Evolutionary conservation across 2,797 vertebrate genomes (phyloP), one percentile per base, ranked within the genome.

Genomic region (Sternotherus odoratus): DNA sequence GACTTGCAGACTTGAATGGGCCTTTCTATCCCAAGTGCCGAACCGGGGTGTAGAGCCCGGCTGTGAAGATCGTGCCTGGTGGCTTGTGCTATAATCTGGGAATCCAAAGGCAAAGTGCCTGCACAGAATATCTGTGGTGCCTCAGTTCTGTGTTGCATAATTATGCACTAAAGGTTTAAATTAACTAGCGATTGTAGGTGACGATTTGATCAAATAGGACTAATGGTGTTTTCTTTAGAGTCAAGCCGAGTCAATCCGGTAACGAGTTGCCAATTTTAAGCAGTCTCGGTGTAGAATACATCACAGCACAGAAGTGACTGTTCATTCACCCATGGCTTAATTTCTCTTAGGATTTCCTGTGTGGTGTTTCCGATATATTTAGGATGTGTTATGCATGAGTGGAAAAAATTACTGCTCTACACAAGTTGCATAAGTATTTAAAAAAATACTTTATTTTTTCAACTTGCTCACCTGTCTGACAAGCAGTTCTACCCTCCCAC

Each of bases 11-110:
- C 88, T 28, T 98, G 94, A 98, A 98, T 3, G 99, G 99, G 96
- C 99, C 99, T 95, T 99, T 99, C 98, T 98, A 99, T 97, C 99
- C 99, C 91, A 99, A 99, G 98, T 99, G 99, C 98, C 99, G 99
- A 98, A 99, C 98, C 79, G 98, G 98, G 89, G 98, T 99, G 97
- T 99, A 99, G 97, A 80, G 96, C 94, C 91, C 72, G 93, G 81
- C 43, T 78, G 23, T 6, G 85, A 86, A 87, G 72, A 83, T 90
- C 83, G n/a, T 49, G 83, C 94, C 94, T 7, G 11, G 95, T 46
- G 75, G 84, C 90, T 94, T 96, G 92, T 90, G 85, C 92, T 97
- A 54, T 95, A 94, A 94, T 80, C 93, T 90, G 96, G 96, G 97
- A 95, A 95, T 81, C 90, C 81, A 80, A 86, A 95, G 96, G 97